Evolutionary conservation across 2,888 invertebrate species (phyloP), one percentile per base, ranked within the genome.

Genomic region (Dryomyza anilis): DNA sequence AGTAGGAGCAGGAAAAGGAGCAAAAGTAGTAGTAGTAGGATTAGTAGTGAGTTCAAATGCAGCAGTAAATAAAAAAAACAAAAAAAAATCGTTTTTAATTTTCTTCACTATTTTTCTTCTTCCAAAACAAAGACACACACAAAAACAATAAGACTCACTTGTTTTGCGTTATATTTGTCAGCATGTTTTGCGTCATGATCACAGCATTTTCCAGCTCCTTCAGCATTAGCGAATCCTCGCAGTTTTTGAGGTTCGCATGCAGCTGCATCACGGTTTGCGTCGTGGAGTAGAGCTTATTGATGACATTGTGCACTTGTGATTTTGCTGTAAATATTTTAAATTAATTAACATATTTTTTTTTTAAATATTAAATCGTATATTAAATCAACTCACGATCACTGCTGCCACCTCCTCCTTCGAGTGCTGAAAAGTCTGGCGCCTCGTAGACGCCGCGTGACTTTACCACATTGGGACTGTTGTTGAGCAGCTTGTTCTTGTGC

Each of bases 261-360:
- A 84, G 71, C 74, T 84, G 81, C 73, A 84, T 73, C 46, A 81
- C 83, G 64, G 82, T 80, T 70, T 82, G 83, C 45, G 84, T 83
- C 63, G 84, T 83, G 33, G 79, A 78, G 72, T 83, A 83, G 67
- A 84, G 74, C 78, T 86, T 85, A 69, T 86, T 86, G 58, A 88
- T 87, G 68, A 88, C 85, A 76, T 88, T 87, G 72, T 88, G 88
- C 68, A 88, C 81, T 79, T 88, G 88, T 64, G 86, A 86, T 63
- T 88, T 88, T 64, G 88, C 89, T 89, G 79, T 25, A 80, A 48
- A 23, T 0, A 53, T 25, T 19, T 16, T 6, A 21, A 30, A 45
- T 27, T 16, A 61, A 55, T 27, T 30, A 29, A 33, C 16, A 27
- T 61, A 45, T n/a, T n/a, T n/a, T n/a, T n/a, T n/a, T n/a, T n/a